Conservation (phyloP, 2,113 vertebrate genomes). For the Colossoma macropomum region DNA sequence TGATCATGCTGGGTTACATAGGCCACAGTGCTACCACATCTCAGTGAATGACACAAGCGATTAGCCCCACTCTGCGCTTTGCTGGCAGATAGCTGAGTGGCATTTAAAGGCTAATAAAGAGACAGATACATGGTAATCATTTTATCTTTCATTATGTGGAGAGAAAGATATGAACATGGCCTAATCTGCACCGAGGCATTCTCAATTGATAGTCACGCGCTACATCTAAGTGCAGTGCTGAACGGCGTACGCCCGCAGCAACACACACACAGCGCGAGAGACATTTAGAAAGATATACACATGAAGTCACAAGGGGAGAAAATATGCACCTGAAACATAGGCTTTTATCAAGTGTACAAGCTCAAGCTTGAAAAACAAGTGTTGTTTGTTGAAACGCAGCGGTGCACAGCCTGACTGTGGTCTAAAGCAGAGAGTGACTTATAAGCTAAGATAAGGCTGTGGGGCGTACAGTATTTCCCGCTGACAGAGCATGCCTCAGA, state of each 20-base stretch:
- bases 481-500: conserved; percentile 27
- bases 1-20: conserved; percentile 29
- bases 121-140: not conserved
- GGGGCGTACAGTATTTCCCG: conserved; percentile 30
- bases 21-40: conserved; percentile 27
- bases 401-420: not conserved
- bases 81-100: not conserved
- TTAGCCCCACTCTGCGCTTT: conserved; percentile 4
- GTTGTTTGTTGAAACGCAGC: not conserved
- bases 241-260: not conserved
- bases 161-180: conserved; percentile 5
- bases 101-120: conserved; percentile 38
- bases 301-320: not conserved
- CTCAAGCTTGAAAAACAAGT: not conserved
- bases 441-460: conserved; percentile 39
- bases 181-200: conserved; percentile 9
- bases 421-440: conserved; percentile 4
- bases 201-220: not conserved
- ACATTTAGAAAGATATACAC: not conserved
- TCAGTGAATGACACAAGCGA: conserved; percentile 15
- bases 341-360: not conserved
- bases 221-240: not conserved
- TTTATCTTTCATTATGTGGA: conserved; percentile 6
- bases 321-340: not conserved
- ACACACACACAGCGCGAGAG: not conserved